Conservation (phyloP, 2,888 invertebrate genomes). For the Acanthosepion pharaonis region DNA sequence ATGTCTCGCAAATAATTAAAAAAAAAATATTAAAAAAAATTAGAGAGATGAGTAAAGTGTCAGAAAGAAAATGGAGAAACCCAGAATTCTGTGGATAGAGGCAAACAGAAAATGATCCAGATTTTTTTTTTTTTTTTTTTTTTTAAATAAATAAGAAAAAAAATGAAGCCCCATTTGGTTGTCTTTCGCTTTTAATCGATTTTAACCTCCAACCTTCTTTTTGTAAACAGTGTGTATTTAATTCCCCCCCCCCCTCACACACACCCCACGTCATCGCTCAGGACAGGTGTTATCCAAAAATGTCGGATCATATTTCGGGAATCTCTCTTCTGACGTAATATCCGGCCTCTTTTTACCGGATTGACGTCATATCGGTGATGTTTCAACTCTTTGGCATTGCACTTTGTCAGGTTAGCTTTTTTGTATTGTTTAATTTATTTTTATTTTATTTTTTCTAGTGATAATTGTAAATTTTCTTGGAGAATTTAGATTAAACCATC, state of each 20-base stretch:
- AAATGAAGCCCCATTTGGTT: not conserved
- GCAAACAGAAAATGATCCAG: not conserved
- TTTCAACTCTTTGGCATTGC: not conserved
- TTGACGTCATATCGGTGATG: not conserved
- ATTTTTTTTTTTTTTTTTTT: not conserved
- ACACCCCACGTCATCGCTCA: not conserved
- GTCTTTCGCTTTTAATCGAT: not conserved
- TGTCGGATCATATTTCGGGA: not conserved
- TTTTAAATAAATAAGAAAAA: not conserved
- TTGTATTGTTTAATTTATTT: not conserved
- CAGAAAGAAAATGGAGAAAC: not conserved
- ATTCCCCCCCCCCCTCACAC: not conserved
- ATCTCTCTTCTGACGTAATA: not conserved
- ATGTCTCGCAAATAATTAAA: not conserved
- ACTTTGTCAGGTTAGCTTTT: not conserved
- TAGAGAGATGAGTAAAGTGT: not conserved
- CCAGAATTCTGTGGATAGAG: not conserved
- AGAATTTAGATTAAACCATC: too few species aligned
- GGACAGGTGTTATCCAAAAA: not conserved
- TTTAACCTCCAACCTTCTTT: too few species aligned
- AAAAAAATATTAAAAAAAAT: not conserved
- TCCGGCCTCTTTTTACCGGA: not conserved
- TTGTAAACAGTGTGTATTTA: too few species aligned
- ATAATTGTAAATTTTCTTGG: too few species aligned
- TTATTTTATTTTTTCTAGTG: not conserved